A percentile compares a stretch with the other conserved stretches of the same genome.
phyloP scores from a whole-genome alignment of 2,113 vertebrate genomes.

The Damaliscus lunatus region DNA sequence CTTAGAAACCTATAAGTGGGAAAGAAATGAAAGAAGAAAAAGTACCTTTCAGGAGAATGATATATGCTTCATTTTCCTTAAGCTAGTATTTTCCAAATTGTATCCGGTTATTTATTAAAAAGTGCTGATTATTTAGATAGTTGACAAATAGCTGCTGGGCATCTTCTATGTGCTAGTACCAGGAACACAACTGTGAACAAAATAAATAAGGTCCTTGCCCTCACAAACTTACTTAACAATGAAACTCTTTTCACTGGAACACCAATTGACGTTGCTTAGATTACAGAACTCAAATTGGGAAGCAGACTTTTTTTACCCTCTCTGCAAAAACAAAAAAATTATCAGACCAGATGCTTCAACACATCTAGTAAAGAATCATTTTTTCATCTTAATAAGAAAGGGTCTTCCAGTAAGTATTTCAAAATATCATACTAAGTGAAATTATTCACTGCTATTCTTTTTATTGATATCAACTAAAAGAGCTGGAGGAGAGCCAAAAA shows the following conservation, averaged over 20 bases:
- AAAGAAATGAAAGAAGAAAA: constrained; percentile 19
- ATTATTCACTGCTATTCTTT: constrained; percentile 1
- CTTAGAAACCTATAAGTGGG: constrained; percentile 76
- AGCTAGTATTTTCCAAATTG: not conserved
- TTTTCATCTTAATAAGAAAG: constrained; percentile 19
- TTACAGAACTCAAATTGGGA: not conserved
- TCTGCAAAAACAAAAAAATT: not conserved
- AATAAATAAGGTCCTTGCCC: not conserved
- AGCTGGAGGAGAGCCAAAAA: not conserved
- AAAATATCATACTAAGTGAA: constrained; percentile 6
- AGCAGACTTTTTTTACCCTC: not conserved
- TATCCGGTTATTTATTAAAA: not conserved
- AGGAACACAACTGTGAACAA: constrained; percentile 15
- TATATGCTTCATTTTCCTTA: not conserved
- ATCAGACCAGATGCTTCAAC: not conserved
- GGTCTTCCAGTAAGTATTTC: not conserved
- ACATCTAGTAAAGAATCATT: not conserved
- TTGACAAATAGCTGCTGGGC: not conserved
- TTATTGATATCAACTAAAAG: not conserved
- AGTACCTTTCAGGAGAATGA: not conserved
- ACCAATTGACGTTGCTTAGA: not conserved
- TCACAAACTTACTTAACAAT: not conserved
- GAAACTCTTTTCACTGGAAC: not conserved
- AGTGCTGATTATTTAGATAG: not conserved
- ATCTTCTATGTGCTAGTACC: not conserved